Evolutionary conservation across 2,797 vertebrate genomes (phyloP), one percentile per base, ranked within the genome.

Genomic region (Nasua narica): DNA sequence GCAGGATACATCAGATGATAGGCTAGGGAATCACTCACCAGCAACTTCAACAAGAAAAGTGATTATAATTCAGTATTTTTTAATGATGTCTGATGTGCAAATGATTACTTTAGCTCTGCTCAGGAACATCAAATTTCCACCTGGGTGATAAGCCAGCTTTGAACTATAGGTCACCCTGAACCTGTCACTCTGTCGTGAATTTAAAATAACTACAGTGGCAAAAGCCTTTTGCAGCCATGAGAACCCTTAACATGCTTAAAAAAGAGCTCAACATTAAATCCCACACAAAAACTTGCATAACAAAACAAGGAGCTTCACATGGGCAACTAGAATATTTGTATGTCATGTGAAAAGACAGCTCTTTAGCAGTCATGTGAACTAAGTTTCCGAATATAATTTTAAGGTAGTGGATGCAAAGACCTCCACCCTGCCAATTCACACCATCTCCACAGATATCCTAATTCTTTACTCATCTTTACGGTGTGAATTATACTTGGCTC

Each of bases 1-100:
- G 54, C 54, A 86, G 35, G 43, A 62, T 46, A 67, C 40, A 83
- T 90, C 72, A 93, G 43, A 78, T 94, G 58, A 91, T 79, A 85
- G 27, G 62, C 19, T 46, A 54, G 92, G 89, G 95, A 97, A 97
- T 89, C 74, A 97, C 32, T 70, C 54, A 91, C 85, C 67, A 21
- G 72, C 69, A 94, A 96, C 21, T 82, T 5, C 58, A 90, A 96
- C 70, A 92, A 93, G 25, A 43, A 96, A 92, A 94, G 86, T 95
- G 29, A 97, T 92, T 95, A 94, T 46, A 70, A 32, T 74, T 90
- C 83, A 86, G 78, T 88, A 54, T 76, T 97, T 97, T 96, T 74
- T 83, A 90, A 92, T 82, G 72, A 62, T 78, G 40, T 79, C 60
- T 97, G 87, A 97, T 85, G 60, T 79, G n/a, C 65, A 97, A 95